phyloP scores from a whole-genome alignment of 2,113 vertebrate species.

The Gadus macrocephalus region DNA sequence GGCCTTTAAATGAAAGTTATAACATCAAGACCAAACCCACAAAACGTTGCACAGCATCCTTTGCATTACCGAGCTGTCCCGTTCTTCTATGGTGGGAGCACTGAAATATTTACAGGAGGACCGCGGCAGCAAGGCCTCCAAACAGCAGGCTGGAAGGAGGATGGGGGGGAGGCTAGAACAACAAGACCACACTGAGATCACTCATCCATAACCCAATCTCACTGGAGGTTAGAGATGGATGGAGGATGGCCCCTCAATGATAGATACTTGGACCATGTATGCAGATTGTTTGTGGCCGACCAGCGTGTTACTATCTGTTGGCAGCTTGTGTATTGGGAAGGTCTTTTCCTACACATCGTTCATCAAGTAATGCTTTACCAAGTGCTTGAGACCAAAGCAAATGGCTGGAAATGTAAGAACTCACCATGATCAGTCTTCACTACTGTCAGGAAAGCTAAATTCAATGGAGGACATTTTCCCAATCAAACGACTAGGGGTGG shows the following conservation, averaged over 20 bases:
- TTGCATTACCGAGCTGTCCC: constrained; percentile 5
- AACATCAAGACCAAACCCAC: constrained; percentile 6
- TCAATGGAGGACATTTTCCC: too few relatives aligned
- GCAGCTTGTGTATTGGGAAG: neutral
- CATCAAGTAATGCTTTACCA: too few relatives aligned
- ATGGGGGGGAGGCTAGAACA: neutral
- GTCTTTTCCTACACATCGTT: too few relatives aligned
- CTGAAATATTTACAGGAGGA: constrained; percentile 44
- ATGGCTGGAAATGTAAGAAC: too few relatives aligned
- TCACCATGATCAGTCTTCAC: too few relatives aligned
- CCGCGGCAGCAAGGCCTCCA: constrained; percentile 25
- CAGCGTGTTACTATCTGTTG: too few relatives aligned
- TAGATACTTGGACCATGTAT: neutral
- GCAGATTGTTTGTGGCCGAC: neutral
- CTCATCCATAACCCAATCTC: too few relatives aligned
- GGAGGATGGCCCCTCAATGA: neutral
- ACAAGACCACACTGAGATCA: neutral
- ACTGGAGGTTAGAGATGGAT: too few relatives aligned
- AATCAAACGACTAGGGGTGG: too few relatives aligned
- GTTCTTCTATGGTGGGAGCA: neutral
- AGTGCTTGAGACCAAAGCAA: too few relatives aligned
- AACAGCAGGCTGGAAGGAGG: constrained; percentile 24
- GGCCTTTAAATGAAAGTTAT: neutral
- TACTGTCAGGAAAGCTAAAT: too few relatives aligned
- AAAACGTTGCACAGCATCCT: constrained; percentile 9